These are phyloP conservation scores for Mycogona germanica DNA, from an alignment of 2,888 invertebrate species.

Conservation along the genomic window DNA sequence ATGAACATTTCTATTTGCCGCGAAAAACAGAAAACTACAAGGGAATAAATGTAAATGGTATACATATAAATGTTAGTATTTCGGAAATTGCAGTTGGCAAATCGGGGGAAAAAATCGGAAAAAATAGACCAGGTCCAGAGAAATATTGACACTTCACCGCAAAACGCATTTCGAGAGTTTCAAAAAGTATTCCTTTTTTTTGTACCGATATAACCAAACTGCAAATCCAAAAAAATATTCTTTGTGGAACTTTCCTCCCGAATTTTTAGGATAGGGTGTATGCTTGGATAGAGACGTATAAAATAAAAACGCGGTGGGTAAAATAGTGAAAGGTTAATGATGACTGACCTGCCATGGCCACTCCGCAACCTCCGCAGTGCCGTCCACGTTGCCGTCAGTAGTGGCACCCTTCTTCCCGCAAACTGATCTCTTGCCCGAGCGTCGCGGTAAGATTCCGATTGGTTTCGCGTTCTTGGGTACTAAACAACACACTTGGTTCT, in stretches of 20 bases:
- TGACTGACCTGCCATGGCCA: constrained; percentile 39
- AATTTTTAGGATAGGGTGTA: too few relatives aligned
- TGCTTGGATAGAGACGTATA: too few relatives aligned
- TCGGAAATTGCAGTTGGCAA: too few relatives aligned
- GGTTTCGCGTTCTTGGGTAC: constrained; percentile 29
- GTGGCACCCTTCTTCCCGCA: constrained; percentile 26
- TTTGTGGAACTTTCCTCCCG: too few relatives aligned
- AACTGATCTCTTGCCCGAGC: constrained; percentile 22
- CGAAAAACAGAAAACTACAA: neutral
- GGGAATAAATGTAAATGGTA: too few relatives aligned
- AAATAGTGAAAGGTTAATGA: neutral
- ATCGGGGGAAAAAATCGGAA: too few relatives aligned
- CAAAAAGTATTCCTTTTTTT: neutral
- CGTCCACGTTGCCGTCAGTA: constrained; percentile 28
- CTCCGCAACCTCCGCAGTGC: constrained; percentile 33
- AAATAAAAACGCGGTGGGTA: neutral
- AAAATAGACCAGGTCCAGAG: too few relatives aligned
- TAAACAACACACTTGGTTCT: constrained; percentile 35
- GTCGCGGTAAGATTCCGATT: constrained; percentile 27
- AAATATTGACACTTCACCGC: neutral
- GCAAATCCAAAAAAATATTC: too few relatives aligned
- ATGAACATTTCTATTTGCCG: constrained; percentile 17
- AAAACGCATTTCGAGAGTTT: neutral
- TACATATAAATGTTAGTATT: too few relatives aligned
- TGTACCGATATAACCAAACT: too few relatives aligned